Conservation (phyloP, 2,888 invertebrate genomes). For the Pharmacophagus antenor region DNA sequence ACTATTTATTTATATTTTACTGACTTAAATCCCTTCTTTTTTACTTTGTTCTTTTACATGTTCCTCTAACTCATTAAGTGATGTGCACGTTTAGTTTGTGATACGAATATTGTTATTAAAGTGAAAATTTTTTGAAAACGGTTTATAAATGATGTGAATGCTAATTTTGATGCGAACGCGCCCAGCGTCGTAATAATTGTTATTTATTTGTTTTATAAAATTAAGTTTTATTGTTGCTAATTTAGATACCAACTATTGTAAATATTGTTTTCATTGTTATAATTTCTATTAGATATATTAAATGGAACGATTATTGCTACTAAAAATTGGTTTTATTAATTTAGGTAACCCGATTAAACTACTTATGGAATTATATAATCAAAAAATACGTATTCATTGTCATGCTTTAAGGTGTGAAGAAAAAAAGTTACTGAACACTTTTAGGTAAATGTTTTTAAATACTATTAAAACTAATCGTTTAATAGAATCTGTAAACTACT, state of each 20-base stretch:
- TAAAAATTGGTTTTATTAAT: constrained; percentile 31
- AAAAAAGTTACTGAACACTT: neutral
- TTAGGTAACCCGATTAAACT: constrained; percentile 10
- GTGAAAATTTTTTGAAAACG: constrained; percentile 12
- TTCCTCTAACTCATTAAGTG: constrained; percentile 28
- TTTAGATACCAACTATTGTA: constrained; percentile 58
- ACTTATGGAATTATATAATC: neutral
- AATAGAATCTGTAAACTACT: neutral
- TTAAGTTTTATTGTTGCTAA: constrained; percentile 55
- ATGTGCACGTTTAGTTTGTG: constrained; percentile 13
- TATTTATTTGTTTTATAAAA: constrained; percentile 69
- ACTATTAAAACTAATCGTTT: neutral
- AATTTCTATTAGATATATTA: constrained; percentile 59
- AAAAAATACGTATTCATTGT: no score
- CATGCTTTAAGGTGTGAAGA: neutral
- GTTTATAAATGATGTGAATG: constrained; percentile 13
- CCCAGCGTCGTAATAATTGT: constrained; percentile 54
- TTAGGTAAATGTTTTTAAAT: neutral
- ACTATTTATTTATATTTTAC: constrained; percentile 39
- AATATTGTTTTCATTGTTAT: constrained; percentile 72
- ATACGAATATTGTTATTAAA: constrained; percentile 10
- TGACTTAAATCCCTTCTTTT: constrained; percentile 18
- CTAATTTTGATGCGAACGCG: constrained; percentile 35
- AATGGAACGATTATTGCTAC: constrained; percentile 49
- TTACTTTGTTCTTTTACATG: constrained; percentile 16